Percentiles rank a stretch among this genome's conserved stretches.
These are phyloP conservation scores for Montipora capricornis DNA, from an alignment of 64 coral and sea anemone species.

Conservation along the genomic window DNA sequence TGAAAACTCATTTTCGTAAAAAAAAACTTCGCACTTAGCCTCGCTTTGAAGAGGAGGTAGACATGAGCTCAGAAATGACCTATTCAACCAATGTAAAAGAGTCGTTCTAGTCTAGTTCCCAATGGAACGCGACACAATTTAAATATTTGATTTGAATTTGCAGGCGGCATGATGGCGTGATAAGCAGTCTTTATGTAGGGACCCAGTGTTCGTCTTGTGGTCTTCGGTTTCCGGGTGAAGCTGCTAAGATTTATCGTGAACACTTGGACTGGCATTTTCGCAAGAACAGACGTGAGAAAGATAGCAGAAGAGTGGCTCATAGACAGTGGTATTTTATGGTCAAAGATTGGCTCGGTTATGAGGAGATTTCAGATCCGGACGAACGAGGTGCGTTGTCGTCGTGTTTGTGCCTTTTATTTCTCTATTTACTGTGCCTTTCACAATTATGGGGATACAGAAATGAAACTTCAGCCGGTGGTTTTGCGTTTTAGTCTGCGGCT, in stretches of 20 bases:
- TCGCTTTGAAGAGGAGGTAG: too few relatives aligned
- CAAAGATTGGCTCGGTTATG: slow-evolving; percentile 92
- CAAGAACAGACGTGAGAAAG: slow-evolving; percentile 96
- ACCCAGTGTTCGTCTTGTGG: slow-evolving; percentile 98
- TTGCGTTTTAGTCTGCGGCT: too few relatives aligned
- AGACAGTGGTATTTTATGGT: slow-evolving; percentile 89
- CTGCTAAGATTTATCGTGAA: slow-evolving; percentile 81
- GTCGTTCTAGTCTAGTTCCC: too few relatives aligned
- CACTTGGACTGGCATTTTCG: slow-evolving; percentile 99
- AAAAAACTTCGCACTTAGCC: too few relatives aligned
- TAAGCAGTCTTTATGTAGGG: slow-evolving; percentile 78
- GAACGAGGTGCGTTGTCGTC: slow-evolving; percentile 68
- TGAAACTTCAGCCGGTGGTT: too few relatives aligned
- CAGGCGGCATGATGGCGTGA: slow-evolving; percentile 80
- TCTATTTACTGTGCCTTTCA: too few relatives aligned
- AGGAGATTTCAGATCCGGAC: slow-evolving; percentile 92
- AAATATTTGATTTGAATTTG: background rate
- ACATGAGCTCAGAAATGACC: too few relatives aligned
- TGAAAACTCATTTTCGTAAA: too few relatives aligned
- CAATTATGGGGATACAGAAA: too few relatives aligned
- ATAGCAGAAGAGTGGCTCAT: slow-evolving; percentile 84
- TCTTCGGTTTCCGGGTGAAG: slow-evolving; percentile 87
- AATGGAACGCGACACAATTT: too few relatives aligned
- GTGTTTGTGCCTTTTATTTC: background rate
- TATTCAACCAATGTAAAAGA: too few relatives aligned